Conservation (phyloP, 2,888 invertebrate species). For the Autographa gamma region DNA sequence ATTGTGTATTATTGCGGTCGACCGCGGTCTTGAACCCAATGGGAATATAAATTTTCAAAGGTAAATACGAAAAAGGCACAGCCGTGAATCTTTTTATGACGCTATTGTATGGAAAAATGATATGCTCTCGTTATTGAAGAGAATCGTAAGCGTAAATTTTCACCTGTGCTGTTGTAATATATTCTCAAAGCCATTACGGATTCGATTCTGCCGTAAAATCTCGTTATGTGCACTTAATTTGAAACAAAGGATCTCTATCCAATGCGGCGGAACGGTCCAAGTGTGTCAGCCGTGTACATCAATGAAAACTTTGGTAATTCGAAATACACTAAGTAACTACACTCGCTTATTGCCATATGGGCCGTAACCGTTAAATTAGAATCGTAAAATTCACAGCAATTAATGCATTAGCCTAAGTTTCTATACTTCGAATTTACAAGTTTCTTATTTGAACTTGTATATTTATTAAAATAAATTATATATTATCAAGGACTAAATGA, state of each 20-base stretch:
- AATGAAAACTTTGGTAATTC: constrained; percentile 53
- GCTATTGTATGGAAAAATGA: constrained; percentile 79
- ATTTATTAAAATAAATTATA: background rate
- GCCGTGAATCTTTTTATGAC: constrained; percentile 81
- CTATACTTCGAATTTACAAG: background rate
- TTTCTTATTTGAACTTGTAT: background rate
- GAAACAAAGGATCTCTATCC: constrained; percentile 51
- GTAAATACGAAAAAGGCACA: constrained; percentile 83
- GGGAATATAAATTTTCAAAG: constrained; percentile 86
- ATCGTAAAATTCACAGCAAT: constrained; percentile 48
- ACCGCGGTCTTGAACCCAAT: constrained; percentile 77
- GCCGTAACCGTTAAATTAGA: constrained; percentile 21
- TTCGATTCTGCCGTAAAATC: constrained; percentile 56
- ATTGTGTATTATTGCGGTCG: constrained; percentile 84
- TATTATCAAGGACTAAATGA: background rate
- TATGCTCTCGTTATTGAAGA: constrained; percentile 72
- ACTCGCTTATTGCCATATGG: too few species aligned
- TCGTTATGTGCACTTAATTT: constrained; percentile 59
- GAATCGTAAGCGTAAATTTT: constrained; percentile 70
- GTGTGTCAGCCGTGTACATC: constrained; percentile 47
- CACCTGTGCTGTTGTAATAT: constrained; percentile 62
- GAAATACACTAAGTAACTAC: constrained; percentile 27
- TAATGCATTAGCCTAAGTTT: constrained; percentile 25
- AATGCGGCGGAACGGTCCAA: constrained; percentile 38
- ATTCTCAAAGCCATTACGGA: constrained; percentile 54